A percentile compares a stretch with the other conserved stretches of the same genome.
These are phyloP conservation scores for Myopa testacea DNA, from an alignment of 2,888 invertebrate genomes.

Conservation along the genomic window DNA sequence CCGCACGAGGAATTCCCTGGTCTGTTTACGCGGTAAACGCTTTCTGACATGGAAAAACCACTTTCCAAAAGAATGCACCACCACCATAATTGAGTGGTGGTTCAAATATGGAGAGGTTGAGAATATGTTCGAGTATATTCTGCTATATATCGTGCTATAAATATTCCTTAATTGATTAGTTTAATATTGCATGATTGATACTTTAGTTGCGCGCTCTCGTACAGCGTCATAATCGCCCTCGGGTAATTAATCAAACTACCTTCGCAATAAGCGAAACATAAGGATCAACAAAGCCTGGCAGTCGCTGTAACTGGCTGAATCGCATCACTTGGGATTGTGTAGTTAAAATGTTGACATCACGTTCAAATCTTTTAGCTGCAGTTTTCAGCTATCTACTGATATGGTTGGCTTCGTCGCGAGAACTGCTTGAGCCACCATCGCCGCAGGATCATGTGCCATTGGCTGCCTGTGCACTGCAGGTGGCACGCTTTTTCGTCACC, in stretches of 20 bases:
- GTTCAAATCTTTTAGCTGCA: background rate
- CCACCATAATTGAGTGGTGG: too few species aligned
- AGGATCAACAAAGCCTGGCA: background rate
- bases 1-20: too few species aligned
- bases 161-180: too few species aligned
- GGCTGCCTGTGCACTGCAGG: slow-evolving; percentile 45
- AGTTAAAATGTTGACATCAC: background rate
- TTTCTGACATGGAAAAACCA: too few species aligned
- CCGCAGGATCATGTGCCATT: slow-evolving; percentile 37
- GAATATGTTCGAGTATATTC: too few species aligned
- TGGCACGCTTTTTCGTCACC: slow-evolving; percentile 51
- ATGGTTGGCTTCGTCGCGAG: background rate
- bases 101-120: too few species aligned
- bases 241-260: background rate
- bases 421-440: background rate
- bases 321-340: background rate
- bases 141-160: too few species aligned
- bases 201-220: too few species aligned
- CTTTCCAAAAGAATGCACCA: too few species aligned
- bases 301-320: background rate
- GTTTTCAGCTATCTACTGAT: slow-evolving; percentile 2
- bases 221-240: background rate
- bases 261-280: background rate
- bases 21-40: too few species aligned
- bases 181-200: background rate